These are phyloP conservation scores for Dicentrarchus labrax DNA, from an alignment of 2,113 vertebrate species.

Conservation along the genomic window DNA sequence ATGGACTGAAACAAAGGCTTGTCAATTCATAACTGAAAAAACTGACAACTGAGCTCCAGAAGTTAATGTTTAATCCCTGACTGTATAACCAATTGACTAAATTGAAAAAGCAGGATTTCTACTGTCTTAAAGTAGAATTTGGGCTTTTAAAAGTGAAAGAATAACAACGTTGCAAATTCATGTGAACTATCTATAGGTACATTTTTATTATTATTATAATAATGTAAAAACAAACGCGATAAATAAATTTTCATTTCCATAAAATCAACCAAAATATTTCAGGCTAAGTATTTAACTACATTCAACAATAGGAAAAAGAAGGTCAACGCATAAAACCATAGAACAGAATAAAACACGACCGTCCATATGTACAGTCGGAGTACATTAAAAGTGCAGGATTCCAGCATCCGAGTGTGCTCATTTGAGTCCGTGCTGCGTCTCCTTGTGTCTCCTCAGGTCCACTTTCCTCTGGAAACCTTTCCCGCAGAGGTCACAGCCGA, in stretches of 20 bases:
- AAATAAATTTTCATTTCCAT: conserved; percentile 60
- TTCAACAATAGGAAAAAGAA: conserved; percentile 16
- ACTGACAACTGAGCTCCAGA: conserved; percentile 2
- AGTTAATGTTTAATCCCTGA: conserved; percentile 49
- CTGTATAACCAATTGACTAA: background rate
- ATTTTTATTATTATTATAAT: background rate
- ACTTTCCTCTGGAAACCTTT: conserved; percentile 97
- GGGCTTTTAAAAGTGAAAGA: background rate
- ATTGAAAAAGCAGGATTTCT: conserved; percentile 7
- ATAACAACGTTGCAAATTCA: background rate
- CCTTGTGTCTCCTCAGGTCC: conserved; percentile 94
- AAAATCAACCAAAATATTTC: conserved; percentile 40
- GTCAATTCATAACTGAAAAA: background rate
- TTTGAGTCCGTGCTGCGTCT: conserved; percentile 95
- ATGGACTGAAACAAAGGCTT: background rate
- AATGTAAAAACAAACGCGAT: conserved; percentile 48
- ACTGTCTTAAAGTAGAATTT: background rate
- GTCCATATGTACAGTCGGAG: background rate
- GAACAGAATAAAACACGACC: conserved; percentile 18
- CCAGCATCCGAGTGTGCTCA: conserved; percentile 70
- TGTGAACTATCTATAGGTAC: background rate
- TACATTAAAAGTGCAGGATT: conserved; percentile 37
- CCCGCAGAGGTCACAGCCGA: conserved; percentile 94
- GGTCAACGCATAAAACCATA: conserved; percentile 25
- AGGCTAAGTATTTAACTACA: conserved; percentile 43